Base-by-base conservation (phyloP, 2,113 vertebrate genomes). In the Gyps fulvus region DNA sequence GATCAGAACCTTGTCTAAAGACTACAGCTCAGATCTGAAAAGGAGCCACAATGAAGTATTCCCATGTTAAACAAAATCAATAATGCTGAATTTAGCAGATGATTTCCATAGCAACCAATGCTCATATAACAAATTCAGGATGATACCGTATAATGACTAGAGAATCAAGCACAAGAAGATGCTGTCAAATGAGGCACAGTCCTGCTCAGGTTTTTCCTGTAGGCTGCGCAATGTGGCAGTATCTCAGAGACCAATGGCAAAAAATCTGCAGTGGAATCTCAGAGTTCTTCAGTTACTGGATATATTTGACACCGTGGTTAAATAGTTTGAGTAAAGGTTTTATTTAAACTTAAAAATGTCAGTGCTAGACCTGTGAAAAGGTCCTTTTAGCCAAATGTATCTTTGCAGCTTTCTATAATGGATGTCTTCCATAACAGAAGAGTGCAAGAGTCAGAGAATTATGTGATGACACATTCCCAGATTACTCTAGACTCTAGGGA, bases 21-120 rank as follows among this genome's bases (percentile, higher is more conserved):
- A 52, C 34, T 55, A 29, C 27, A 90, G 25, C n/a, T 67, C 13
- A 42, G 22, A 59, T 95, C 34, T 67, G 8, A 81, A 89, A 90
- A 63, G 34, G 31, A 85, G 17, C 38, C 31, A 76, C 34, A 16
- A 8, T 69, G 34, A 89, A 80, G 61, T 71, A 45, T 73, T 93
- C 22, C 23, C 18, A 25, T 69, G 50, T 89, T 89, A 61, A 94
- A 83, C 42, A 66, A 92, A 93, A 66, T 94, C 31, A 87, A 55
- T 89, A 93, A 66, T 26, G 73, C 40, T 67, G 78, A 89, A 90
- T 96, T 93, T 93, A 95, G 92, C 10, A 80, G 57, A 65, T 78
- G 38, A 89, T 97, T 95, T 94, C 95, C 93, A 91, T 94, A 93
- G 96, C 92, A 97, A 96, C 97, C 43, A 88, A 2, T 57, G 58